Conservation (phyloP, 2,888 invertebrate genomes). For the Drosophila neotestacea region DNA sequence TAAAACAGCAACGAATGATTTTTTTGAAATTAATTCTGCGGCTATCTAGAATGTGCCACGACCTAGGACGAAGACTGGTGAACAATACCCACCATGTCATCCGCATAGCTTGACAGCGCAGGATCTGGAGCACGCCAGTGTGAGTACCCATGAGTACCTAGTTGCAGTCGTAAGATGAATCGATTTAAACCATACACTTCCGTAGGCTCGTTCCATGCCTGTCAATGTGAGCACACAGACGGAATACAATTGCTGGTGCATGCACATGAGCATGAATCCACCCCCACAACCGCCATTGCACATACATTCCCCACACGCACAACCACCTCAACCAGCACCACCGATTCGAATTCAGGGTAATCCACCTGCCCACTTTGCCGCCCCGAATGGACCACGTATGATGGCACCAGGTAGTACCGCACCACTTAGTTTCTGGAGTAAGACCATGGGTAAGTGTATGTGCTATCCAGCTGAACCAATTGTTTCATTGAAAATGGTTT, state of each 20-base stretch:
- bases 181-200: neutral
- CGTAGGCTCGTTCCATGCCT: conserved; percentile 11
- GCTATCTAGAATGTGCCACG: conserved; percentile 28
- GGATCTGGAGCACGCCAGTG: conserved; percentile 41
- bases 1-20: neutral
- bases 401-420: conserved; percentile 20
- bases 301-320: neutral
- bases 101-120: conserved; percentile 52
- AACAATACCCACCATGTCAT: conserved; percentile 21
- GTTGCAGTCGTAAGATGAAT: neutral
- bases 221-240: conserved; percentile 52
- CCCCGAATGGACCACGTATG: conserved; percentile 25
- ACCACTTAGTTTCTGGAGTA: conserved; percentile 33
- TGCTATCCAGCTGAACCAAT: neutral
- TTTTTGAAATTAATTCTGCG: neutral
- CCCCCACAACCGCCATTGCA: conserved; percentile 39
- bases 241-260: conserved; percentile 53
- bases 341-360: neutral
- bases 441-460: conserved; percentile 43
- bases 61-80: conserved; percentile 24
- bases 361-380: neutral
- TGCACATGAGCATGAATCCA: conserved; percentile 37
- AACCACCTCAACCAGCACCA: neutral
- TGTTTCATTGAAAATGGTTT: neutral
- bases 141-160: conserved; percentile 15